Percentiles rank a stretch among this genome's conserved stretches.
phyloP scores from a whole-genome alignment of 2,797 vertebrate species.

The Hemitrygon akajei region DNA sequence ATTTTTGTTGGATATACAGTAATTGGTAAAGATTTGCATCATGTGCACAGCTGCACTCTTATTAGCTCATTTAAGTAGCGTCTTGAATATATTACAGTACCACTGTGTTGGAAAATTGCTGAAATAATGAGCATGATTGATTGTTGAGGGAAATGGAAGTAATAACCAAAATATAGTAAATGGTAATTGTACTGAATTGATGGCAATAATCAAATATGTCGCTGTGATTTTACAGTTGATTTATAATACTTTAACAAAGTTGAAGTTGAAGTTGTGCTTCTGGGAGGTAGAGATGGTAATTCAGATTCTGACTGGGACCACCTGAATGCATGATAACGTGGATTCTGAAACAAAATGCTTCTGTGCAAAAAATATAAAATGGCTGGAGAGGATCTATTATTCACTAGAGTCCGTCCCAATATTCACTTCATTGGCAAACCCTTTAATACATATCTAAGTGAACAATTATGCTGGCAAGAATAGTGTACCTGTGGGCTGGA shows the following conservation, averaged over 20 bases:
- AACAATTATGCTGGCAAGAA: not conserved
- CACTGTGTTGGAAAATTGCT: constrained; percentile 27
- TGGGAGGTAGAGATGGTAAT: constrained; percentile 35
- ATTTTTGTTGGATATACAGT: not conserved
- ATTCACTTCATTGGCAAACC: not conserved
- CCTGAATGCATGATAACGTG: not conserved
- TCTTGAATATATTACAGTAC: constrained; percentile 29
- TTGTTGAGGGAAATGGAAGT: constrained; percentile 35
- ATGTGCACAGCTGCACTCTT: constrained; percentile 24
- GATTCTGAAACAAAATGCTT: not conserved
- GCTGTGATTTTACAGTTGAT: constrained; percentile 26
- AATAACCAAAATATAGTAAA: constrained; percentile 35
- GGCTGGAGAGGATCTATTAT: not conserved
- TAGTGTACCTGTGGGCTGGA: not conserved
- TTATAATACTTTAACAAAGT: constrained; percentile 34
- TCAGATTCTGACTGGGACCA: constrained; percentile 27
- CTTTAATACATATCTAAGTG: not conserved
- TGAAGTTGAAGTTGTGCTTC: constrained; percentile 34
- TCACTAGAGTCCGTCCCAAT: not conserved
- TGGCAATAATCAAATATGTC: constrained; percentile 35
- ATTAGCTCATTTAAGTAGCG: constrained; percentile 4
- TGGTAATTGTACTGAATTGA: constrained; percentile 34
- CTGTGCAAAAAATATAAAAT: not conserved
- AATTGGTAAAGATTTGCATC: constrained; percentile 13
- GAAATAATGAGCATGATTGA: constrained; percentile 35